Conservation (phyloP, 2,888 invertebrate genomes). For the Dasypolia templi region DNA sequence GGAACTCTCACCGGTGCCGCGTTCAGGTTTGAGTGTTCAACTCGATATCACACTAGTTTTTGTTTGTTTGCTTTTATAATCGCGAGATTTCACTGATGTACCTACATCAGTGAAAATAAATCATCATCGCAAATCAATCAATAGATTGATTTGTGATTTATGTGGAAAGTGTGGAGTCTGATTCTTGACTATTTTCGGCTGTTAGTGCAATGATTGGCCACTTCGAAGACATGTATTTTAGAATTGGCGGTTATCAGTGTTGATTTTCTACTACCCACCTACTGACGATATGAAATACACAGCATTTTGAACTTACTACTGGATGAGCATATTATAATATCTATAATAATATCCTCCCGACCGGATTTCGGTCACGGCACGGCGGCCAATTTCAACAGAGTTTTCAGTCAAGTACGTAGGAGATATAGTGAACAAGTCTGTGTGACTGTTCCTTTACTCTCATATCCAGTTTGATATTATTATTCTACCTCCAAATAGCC, state of each 20-base stretch:
- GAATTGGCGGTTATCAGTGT: not conserved
- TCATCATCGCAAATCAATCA: too few species aligned
- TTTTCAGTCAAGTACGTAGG: not conserved
- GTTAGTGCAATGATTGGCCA: not conserved
- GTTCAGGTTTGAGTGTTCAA: constrained; percentile 57
- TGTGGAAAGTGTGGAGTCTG: constrained; percentile 16
- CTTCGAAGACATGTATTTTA: not conserved
- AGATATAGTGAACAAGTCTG: not conserved
- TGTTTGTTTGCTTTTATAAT: constrained; percentile 57
- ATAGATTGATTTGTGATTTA: not conserved
- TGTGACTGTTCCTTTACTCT: not conserved
- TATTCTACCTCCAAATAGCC: too few species aligned
- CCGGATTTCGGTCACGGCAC: not conserved
- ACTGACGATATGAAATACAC: not conserved
- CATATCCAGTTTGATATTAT: too few species aligned
- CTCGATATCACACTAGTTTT: constrained; percentile 65
- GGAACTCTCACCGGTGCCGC: constrained; percentile 61
- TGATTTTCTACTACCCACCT: not conserved
- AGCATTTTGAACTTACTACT: not conserved
- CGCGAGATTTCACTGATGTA: constrained; percentile 55
- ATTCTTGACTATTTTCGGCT: not conserved
- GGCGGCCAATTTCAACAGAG: not conserved
- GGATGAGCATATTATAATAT: not conserved
- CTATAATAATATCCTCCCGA: not conserved
- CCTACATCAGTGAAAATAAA: too few species aligned